phyloP scores from a whole-genome alignment of 2,113 vertebrate genomes.

The Paramisgurnus dabryanus region DNA sequence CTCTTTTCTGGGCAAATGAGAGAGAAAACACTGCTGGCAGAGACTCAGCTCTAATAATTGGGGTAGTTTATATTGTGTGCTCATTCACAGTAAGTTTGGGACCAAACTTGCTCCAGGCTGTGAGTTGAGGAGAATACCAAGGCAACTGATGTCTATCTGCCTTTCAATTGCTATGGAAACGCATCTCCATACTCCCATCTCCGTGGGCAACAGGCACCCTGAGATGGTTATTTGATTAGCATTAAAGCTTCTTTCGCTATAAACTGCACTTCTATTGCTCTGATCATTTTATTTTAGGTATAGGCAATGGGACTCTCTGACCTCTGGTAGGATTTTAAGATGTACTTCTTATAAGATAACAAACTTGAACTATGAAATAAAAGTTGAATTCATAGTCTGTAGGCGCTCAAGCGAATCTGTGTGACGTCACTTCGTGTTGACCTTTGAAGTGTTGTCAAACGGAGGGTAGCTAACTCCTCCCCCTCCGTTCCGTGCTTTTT shows the following conservation, averaged over 20 bases:
- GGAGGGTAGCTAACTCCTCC: too few relatives aligned
- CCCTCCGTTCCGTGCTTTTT: too few relatives aligned
- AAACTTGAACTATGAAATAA: constrained; percentile 13
- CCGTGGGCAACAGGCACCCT: constrained; percentile 58
- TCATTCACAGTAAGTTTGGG: constrained; percentile 14
- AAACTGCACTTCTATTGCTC: constrained; percentile 67
- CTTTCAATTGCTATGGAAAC: constrained; percentile 66
- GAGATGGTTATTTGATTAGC: constrained; percentile 73
- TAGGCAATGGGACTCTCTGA: constrained; percentile 65
- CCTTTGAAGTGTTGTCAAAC: too few relatives aligned
- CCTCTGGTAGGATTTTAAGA: constrained; percentile 31
- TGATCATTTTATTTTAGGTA: constrained; percentile 74
- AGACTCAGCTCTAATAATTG: neutral
- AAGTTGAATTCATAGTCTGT: neutral
- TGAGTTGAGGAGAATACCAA: constrained; percentile 23
- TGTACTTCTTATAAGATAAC: neutral
- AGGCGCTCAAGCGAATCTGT: too few relatives aligned
- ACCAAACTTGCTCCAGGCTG: constrained; percentile 15
- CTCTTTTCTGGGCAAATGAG: constrained; percentile 25
- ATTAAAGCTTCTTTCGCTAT: constrained; percentile 74
- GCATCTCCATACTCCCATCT: constrained; percentile 49
- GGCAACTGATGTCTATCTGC: constrained; percentile 57
- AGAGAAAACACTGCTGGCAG: constrained; percentile 14
- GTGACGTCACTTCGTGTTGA: too few relatives aligned
- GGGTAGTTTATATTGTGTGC: constrained; percentile 7